phyloP scores from a whole-genome alignment of 2,888 invertebrate species.

The Xanthia icteritia region DNA sequence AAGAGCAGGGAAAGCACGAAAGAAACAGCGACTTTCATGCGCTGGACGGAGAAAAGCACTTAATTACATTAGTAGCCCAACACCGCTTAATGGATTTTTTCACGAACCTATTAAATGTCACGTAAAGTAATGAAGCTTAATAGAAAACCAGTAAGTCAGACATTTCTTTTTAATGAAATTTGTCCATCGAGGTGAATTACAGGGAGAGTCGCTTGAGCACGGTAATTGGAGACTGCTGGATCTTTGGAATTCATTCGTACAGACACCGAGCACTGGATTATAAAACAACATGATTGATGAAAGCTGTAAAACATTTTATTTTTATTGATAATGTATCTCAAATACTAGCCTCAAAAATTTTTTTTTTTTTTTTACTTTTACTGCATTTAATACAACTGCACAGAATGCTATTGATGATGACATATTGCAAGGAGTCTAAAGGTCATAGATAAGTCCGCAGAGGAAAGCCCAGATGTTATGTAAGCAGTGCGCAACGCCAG shows the following conservation, averaged over 20 bases:
- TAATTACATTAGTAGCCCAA: conserved; percentile 43
- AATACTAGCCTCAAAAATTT: too few relatives aligned
- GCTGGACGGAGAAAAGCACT: conserved; percentile 53
- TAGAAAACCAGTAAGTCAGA: conserved; percentile 18
- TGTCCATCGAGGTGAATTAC: background rate
- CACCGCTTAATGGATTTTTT: conserved; percentile 45
- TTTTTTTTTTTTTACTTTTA: too few relatives aligned
- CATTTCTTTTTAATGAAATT: conserved; percentile 24
- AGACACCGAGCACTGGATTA: conserved; percentile 10
- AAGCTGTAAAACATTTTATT: too few relatives aligned
- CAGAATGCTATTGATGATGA: background rate
- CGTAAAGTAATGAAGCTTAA: conserved; percentile 35
- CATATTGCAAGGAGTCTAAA: conserved; percentile 33
- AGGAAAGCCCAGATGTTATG: conserved; percentile 45
- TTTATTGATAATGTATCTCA: too few relatives aligned
- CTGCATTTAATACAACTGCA: too few relatives aligned
- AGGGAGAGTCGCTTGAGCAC: conserved; percentile 10
- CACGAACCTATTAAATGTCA: conserved; percentile 40
- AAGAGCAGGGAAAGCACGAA: conserved; percentile 51
- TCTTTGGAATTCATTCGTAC: conserved; percentile 21
- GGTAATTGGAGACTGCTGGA: conserved; percentile 19
- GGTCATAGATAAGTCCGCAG: conserved; percentile 40
- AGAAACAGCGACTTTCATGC: conserved; percentile 49
- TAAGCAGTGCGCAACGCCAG: conserved; percentile 45
- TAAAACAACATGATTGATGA: background rate